Base-by-base conservation (phyloP, 1,140 invertebrate genomes). In the Drosophila bipectinata region DNA sequence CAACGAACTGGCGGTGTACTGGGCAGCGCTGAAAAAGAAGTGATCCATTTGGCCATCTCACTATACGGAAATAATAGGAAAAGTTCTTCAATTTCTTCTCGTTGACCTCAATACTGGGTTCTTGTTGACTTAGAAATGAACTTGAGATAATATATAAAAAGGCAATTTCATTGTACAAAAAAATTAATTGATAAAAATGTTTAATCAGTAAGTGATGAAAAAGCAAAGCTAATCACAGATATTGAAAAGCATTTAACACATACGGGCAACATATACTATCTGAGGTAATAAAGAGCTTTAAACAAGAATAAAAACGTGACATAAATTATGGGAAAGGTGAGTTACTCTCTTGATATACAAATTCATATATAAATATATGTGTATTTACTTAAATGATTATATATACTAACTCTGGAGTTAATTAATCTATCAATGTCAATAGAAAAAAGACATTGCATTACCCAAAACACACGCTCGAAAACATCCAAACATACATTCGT, bases 1-100 rank as follows among this genome's bases (percentile, higher is more conserved):
- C 53, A 79, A 49, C 64, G 90, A 91, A 85, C 68, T 91, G 57
- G 41, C 79, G 24, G 30, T 32, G 6, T 91, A 91, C 53, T 88
- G 88, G 90, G 67, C 77, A 4, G 82, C 64, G 30, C 41, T 91
- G 3, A 73, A 90, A 14, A 75, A 56, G 32, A 85, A 78, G 37
- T 79, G 60, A 41, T 10, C 10, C 0, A 10, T 0, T 6, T 37
- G 21, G 47, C 34, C 12, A 32, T 15, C 6, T 26, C 4, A 66
- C 15, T 18, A 48, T 28, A 60, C 6, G 4, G n/a, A 45, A 5
- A 18, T 6, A 45, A 18, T 1, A 45, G 7, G 8, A 41, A 14
- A 14, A 4, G 5, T 21, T 45, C 15, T 45, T 45, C 14, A 18
- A 18, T 18, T 45, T 7, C 8, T 8, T 45, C 1, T 10, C 9